Conservation (phyloP, 2,888 invertebrate genomes). For the Pecten maximus region DNA sequence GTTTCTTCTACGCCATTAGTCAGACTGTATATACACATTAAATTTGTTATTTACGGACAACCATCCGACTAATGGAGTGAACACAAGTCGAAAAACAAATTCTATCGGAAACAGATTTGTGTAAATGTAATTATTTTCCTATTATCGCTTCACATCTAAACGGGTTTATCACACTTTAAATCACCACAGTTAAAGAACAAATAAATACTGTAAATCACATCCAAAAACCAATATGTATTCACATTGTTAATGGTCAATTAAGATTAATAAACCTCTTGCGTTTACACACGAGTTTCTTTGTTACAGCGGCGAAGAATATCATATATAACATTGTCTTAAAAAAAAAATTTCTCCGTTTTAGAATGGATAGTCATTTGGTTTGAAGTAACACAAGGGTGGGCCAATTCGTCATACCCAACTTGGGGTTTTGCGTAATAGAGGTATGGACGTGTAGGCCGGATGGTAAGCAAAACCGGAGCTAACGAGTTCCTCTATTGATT, state of each 20-base stretch:
- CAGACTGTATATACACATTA: background rate
- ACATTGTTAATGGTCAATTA: background rate
- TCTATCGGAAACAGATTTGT: background rate
- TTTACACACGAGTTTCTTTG: too few relatives aligned
- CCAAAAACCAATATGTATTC: background rate
- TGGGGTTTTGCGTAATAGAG: constrained; percentile 35
- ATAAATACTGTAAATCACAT: background rate
- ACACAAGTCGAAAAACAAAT: background rate
- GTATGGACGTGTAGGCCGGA: constrained; percentile 43
- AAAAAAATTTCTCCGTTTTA: background rate
- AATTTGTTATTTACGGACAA: background rate
- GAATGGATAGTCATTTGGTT: background rate
- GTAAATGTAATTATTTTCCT: background rate
- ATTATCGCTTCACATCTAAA: background rate
- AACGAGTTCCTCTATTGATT: constrained; percentile 38
- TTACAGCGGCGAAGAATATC: background rate
- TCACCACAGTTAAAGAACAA: background rate
- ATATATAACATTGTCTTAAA: background rate
- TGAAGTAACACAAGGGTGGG: background rate
- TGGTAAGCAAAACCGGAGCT: background rate
- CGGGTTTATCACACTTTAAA: background rate
- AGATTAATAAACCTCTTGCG: background rate
- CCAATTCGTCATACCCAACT: background rate
- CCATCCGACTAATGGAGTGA: background rate
- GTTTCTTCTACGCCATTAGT: constrained; percentile 25